These are phyloP conservation scores for Premnoplex brunnescens DNA, from an alignment of 2,797 vertebrate genomes.

Conservation along the genomic window DNA sequence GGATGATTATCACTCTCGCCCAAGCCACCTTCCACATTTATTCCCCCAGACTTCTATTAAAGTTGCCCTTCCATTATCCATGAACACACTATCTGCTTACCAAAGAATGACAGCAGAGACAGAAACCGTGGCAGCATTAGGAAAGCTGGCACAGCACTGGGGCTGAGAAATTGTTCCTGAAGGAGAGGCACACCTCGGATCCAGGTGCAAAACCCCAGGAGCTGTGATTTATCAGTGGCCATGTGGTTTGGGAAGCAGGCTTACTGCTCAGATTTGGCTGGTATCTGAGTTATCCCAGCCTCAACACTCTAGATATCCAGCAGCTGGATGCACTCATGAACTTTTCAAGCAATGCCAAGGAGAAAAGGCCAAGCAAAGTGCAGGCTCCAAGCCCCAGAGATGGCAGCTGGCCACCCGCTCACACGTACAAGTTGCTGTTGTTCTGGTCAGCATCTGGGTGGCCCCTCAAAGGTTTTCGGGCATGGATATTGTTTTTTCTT, in stretches of 20 bases:
- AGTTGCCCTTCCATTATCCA: background rate
- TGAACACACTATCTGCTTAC: background rate
- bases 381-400: background rate
- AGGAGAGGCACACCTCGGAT: background rate
- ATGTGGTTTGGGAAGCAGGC: background rate
- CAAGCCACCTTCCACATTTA: background rate
- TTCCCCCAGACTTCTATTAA: background rate
- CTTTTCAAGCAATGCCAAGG: background rate
- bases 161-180: background rate
- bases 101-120: background rate
- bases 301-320: background rate
- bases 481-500: background rate
- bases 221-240: background rate
- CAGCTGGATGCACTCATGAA: background rate
- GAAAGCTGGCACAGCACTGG: background rate
- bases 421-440: accelerated
- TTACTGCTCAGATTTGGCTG: background rate
- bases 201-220: background rate
- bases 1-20: background rate
- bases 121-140: background rate
- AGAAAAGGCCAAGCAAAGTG: background rate
- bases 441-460: background rate
- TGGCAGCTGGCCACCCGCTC: background rate
- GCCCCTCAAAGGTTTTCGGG: background rate
- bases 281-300: background rate